A percentile compares a stretch with the other conserved stretches of the same genome.
phyloP scores from a whole-genome alignment of 2,888 invertebrate species.

The Tenthredo scrophulariae region DNA sequence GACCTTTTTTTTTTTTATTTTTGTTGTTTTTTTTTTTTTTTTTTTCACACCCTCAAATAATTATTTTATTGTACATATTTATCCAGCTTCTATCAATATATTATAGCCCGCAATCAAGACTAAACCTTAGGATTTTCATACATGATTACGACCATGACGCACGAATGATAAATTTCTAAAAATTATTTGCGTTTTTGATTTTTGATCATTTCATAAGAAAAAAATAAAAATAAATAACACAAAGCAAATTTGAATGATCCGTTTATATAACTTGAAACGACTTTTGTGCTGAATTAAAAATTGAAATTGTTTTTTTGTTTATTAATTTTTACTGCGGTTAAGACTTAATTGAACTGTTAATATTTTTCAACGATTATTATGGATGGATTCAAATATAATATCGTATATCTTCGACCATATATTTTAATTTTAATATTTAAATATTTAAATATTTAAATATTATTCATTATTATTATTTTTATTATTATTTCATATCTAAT shows the following conservation, averaged over 20 bases:
- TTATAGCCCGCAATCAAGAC: background rate
- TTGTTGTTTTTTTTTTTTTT: no score
- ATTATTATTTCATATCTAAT: background rate
- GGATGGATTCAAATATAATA: conserved; percentile 44
- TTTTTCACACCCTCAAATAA: conserved; percentile 17
- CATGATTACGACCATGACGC: background rate
- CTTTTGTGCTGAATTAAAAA: background rate
- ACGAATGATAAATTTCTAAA: background rate
- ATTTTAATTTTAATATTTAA: background rate
- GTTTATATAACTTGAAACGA: background rate
- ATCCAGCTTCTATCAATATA: background rate
- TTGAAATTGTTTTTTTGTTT: background rate
- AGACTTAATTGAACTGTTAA: conserved; percentile 22
- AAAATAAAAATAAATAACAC: background rate
- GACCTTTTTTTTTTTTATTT: background rate
- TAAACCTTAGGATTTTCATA: background rate
- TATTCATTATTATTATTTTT: background rate
- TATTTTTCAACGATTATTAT: conserved; percentile 26
- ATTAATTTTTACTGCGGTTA: background rate
- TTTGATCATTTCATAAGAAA: background rate
- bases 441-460: background rate
- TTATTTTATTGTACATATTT: conserved; percentile 27
- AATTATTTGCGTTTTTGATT: background rate
- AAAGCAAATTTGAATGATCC: background rate
- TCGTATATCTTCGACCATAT: conserved; percentile 27